Base-by-base conservation (phyloP, 37 sponge, comb jelly and placozoan genomes). In the Halisarca cf. caerulea region DNA sequence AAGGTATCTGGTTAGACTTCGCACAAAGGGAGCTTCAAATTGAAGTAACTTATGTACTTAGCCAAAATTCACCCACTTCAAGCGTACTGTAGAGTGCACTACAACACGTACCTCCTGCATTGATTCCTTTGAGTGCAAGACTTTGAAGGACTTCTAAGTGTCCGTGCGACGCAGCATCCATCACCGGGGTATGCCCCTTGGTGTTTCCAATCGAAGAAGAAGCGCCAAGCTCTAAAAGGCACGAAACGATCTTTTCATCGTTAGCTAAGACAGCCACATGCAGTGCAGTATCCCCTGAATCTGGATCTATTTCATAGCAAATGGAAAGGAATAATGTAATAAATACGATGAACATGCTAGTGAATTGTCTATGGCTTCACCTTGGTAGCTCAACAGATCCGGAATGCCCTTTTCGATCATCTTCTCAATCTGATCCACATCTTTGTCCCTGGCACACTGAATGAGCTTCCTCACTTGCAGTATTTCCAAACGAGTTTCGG, bases 381-480 rank as follows among this genome's bases (percentile, higher is more conserved):
- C 96, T 78, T 92, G 93, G 45, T 74, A 90, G 85, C 95, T 90
- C 39, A 97, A 35, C 32, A 97, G 81, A 14, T 77, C 78, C 0
- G 86, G 77, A 11, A 97, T 85, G 25, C 97, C 97, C 25, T 88
- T 78, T 36, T 87, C 77, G 42, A 86, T 73, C 39, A 97, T 70
- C 80, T 97, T 99, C 42, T 78, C 64, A 39, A 99, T 89, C 81
- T 94, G 94, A 0, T 62, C 59, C 8, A 41, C 60, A 75, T 99
- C 94, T 57, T 91, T 81, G 30, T 86, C 62, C 15, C 95, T 78
- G 32, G 95, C 95, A 51, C 95, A 90, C 44, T 92, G 90, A 38
- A 95, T 90, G 35, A 99, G 85, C 83, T 99, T 99, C 44, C 93
- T 77, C 24, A 92, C 88, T 82, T 99, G 99, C 72, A 99, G 61